A percentile compares a stretch with the other conserved stretches of the same genome.
Evolutionary conservation across 2,797 vertebrate species (phyloP).

Genomic region (Eospalax fontanierii): DNA sequence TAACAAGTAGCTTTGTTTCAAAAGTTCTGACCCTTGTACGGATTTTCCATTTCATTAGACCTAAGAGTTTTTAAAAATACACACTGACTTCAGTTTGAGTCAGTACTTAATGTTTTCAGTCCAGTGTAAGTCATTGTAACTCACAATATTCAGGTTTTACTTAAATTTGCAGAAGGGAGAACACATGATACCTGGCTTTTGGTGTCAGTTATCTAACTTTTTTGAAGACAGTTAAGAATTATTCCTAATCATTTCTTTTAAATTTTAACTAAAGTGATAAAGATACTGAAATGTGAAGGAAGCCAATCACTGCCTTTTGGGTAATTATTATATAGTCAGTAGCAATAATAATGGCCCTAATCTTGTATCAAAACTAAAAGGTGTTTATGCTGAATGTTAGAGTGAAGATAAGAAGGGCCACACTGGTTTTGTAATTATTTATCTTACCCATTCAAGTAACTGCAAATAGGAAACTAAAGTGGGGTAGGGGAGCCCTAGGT

Average conservation of each 20-base stretch:
- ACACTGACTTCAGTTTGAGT: background rate
- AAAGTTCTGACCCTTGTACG: rapidly evolving
- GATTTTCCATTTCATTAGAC: too few relatives aligned
- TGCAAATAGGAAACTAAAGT: too few relatives aligned
- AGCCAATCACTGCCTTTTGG: background rate
- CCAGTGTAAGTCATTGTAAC: background rate
- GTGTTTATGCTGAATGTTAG: background rate
- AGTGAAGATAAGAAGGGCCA: background rate
- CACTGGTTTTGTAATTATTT: background rate
- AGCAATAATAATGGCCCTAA: background rate
- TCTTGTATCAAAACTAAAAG: background rate
- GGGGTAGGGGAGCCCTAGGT: too few relatives aligned
- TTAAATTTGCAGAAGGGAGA: background rate
- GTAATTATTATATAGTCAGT: background rate
- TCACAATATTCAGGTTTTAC: background rate
- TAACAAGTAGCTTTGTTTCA: background rate
- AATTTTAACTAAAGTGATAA: background rate
- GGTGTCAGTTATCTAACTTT: background rate
- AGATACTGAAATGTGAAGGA: background rate
- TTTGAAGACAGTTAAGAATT: background rate
- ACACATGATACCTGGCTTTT: background rate
- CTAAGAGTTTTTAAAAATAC: background rate
- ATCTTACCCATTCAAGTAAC: too few relatives aligned
- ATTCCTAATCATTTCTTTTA: background rate
- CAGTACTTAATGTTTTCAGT: background rate